These are phyloP conservation scores for Tenthredo notha DNA, from an alignment of 2,888 invertebrate species.

Conservation along the genomic window DNA sequence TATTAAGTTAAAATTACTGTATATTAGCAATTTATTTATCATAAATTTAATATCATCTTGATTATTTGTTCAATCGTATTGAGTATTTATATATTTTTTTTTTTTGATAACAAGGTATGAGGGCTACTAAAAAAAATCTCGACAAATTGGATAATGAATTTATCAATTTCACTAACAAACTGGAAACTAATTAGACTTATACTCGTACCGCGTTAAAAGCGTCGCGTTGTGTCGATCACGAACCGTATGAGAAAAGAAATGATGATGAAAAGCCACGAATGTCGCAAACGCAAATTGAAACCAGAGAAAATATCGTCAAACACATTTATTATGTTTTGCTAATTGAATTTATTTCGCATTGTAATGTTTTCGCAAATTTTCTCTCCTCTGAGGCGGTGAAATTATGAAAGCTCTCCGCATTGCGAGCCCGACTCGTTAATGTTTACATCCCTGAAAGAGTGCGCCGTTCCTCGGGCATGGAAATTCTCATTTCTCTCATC, in stretches of 20 bases:
- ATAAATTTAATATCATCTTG: neutral
- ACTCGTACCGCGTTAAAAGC: neutral
- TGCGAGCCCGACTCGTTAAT: conserved; percentile 14
- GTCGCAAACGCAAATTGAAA: neutral
- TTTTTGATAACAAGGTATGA: neutral
- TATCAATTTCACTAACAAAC: conserved; percentile 12
- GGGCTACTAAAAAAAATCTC: neutral
- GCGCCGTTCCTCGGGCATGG: neutral
- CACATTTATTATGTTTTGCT: conserved; percentile 7
- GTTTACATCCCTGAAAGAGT: conserved; percentile 2
- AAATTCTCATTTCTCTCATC: neutral
- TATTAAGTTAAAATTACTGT: neutral
- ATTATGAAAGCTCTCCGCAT: neutral
- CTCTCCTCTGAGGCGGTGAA: neutral
- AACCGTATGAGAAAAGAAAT: neutral
- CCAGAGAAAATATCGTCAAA: neutral
- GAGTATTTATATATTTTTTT: neutral
- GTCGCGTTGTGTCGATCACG: neutral
- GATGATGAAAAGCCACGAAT: neutral
- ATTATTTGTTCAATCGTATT: neutral
- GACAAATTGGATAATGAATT: neutral
- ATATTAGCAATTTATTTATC: neutral
- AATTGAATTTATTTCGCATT: conserved; percentile 31
- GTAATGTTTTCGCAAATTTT: conserved; percentile 30
- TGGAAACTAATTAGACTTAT: conserved; percentile 24